Percentiles rank a stretch among this genome's conserved stretches.
These are phyloP conservation scores for Thereva nobilitata DNA, from an alignment of 2,888 invertebrate genomes.

Conservation along the genomic window DNA sequence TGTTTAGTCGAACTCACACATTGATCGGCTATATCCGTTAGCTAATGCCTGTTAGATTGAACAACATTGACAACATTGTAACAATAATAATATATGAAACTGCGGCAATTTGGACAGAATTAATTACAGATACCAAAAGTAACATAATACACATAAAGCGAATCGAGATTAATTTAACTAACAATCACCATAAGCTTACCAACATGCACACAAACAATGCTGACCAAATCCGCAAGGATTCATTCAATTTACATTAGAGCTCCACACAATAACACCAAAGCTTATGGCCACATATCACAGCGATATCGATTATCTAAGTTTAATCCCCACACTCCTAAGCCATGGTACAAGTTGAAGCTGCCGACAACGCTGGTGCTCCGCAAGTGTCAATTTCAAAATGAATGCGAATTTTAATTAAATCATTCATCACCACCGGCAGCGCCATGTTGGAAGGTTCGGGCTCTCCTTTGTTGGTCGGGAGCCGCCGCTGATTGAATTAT, in stretches of 20 bases:
- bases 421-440: conserved; percentile 24
- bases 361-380: not conserved
- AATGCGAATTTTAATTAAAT: conserved; percentile 34
- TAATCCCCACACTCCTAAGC: not conserved
- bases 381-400: conserved; percentile 32
- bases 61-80: no score
- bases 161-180: no score
- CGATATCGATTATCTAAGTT: conserved; percentile 5
- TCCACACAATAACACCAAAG: not conserved
- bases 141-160: no score
- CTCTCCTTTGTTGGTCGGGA: conserved; percentile 25
- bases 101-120: no score
- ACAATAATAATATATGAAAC: no score
- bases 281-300: not conserved
- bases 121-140: no score
- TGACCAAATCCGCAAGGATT: not conserved
- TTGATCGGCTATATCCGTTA: no score
- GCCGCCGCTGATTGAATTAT: conserved; percentile 32
- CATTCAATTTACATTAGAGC: conserved; percentile 24
- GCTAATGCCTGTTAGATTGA: no score
- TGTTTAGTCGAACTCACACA: no score
- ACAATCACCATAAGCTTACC: no score
- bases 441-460: conserved; percentile 1
- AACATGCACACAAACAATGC: no score
- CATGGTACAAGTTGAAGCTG: conserved; percentile 10